Conservation (phyloP, 2,888 invertebrate species). For the Thecophora atra region DNA sequence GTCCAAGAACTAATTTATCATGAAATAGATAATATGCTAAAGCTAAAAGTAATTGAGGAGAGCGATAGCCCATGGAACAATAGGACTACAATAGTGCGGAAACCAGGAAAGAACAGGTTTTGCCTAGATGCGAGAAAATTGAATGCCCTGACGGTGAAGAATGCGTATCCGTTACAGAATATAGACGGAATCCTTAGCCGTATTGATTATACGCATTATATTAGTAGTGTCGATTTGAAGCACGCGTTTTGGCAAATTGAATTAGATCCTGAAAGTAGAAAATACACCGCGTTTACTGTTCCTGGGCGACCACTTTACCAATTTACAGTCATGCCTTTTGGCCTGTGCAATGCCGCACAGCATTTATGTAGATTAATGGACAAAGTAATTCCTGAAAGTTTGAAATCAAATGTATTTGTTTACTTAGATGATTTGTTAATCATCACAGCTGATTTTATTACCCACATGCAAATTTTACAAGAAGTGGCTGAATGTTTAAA, state of each 20-base stretch:
- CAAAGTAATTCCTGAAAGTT: neutral
- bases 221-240: conserved; percentile 8
- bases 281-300: neutral
- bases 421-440: conserved; percentile 15
- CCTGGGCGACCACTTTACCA: neutral
- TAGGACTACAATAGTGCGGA: conserved; percentile 22
- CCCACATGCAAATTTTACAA: neutral
- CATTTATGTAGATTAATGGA: neutral
- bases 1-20: no score
- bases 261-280: neutral
- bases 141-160: conserved; percentile 11
- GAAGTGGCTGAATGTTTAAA: conserved; percentile 1
- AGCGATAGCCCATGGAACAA: no score
- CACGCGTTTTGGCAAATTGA: conserved; percentile 9
- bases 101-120: conserved; percentile 32
- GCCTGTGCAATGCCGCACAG: conserved; percentile 9
- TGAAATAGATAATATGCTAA: no score
- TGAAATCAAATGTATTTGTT: neutral
- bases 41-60: no score
- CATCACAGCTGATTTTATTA: neutral
- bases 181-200: conserved; percentile 6
- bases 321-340: conserved; percentile 1
- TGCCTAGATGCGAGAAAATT: conserved; percentile 29
- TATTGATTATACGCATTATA: neutral
- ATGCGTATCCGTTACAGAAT: conserved; percentile 18